Base-by-base conservation (phyloP, 2,113 vertebrate species). In the Stictonetta naevosa region DNA sequence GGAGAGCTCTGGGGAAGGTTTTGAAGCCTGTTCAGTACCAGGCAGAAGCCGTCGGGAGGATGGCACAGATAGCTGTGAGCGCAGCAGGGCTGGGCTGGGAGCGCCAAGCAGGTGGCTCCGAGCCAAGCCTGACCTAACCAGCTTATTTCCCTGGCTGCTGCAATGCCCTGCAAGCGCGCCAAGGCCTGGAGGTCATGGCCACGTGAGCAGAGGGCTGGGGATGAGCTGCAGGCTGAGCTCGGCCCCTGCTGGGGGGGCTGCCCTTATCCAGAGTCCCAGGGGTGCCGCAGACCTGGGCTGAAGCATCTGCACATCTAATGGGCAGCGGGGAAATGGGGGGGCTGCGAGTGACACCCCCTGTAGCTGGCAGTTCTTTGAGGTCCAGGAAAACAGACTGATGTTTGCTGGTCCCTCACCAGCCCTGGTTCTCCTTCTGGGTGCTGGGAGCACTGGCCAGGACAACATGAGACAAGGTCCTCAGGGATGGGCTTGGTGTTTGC, bases 81-180 rank as follows among this genome's bases (percentile, higher is more conserved):
- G 75, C 90, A 85, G 84, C 13, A 34, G 67, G 75, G 71, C 48
- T 91, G 91, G 86, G 44, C 52, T 4, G 60, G 8, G 48, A 50
- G 64, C 9, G 5, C 66, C 21, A 34, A 29, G 34, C 13, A 8
- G 62, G 38, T 95, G 96, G 94, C 68, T 0, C 56, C 38, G 91
- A 59, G 95, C 95, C 89, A 95, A 85, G 69, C 58, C 93, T 95
- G 89, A 92, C 86, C 83, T 93, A 93, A 91, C 77, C 69, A 93
- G 89, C 83, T 95, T 92, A 93, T 82, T 93, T 72, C 44, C 12
- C 44, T 64, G 56, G 62, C 81, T 82, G 79, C 38, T 40, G 73
- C 91, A 95, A 93, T 82, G 81, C 86, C 1, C 8, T 40, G 52
- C 64, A 75, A 94, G 79, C 78, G 69, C 0, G 13, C 83, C 0